Evolutionary conservation across 2,888 invertebrate genomes (phyloP), one percentile per base, ranked within the genome.

Genomic region (Serrognathus titanus): DNA sequence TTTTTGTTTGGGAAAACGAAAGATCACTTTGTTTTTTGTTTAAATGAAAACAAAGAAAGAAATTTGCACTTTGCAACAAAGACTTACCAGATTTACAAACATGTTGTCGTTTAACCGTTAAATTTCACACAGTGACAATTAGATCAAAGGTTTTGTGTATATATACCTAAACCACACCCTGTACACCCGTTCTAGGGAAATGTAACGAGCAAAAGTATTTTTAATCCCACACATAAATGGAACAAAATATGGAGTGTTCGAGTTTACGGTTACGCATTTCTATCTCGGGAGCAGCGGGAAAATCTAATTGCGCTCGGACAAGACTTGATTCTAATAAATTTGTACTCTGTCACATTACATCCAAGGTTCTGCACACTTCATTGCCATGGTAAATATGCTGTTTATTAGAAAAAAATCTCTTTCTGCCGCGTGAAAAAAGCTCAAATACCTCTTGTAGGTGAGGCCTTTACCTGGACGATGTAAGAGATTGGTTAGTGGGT

Each of bases 31-130:
- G 10, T 53, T 24, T 24, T 11, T 43, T 35, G 3, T 16, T 43
- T 7, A 5, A 7, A 6, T 43, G n/a, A 49, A 53, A 47, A 11
- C 40, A 54, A 48, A 39, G 39, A 53, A 46, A 53, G 3, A 51
- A 31, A 6, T 31, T 31, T 31, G 24, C 24, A 31, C 24, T 31
- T 3, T 31, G 24, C 24, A 31, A 31, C 24, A 53, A 55, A 53
- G 51, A 73, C 75, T 75, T 74, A 75, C 75, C 75, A 75, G 74
- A 74, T 75, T 75, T 73, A 75, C 74, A 66, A 75, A 75, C 75
- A 75, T 75, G 75, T 74, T 74, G 74, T 65, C 67, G 66, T 63
- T 67, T 64, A 65, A 65, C 62, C 66, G 69, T 68, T 71, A 67
- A 67, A 69, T 64, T 69, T 69, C 66, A 71, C 24, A 31, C 68